Evolutionary conservation across 1,140 invertebrate species (phyloP).

Genomic region (Ips nitidus): DNA sequence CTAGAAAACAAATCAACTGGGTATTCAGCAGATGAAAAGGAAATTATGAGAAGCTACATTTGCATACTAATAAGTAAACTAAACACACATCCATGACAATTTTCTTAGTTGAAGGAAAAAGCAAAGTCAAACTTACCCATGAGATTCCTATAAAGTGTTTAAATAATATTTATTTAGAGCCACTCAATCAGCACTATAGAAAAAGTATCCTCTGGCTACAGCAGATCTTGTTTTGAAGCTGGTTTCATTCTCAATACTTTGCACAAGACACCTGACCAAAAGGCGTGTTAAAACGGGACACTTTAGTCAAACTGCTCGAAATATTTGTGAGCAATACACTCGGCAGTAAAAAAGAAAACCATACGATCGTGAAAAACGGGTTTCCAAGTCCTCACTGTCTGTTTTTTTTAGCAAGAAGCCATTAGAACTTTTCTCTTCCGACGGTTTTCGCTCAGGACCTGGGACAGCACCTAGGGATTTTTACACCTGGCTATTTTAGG

Average conservation of each 20-base stretch:
- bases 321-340: conserved; percentile 9
- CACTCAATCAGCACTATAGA: too few relatives aligned
- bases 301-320: conserved; percentile 13
- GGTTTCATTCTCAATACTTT: conserved; percentile 7
- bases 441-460: conserved; percentile 25
- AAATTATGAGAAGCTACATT: too few relatives aligned
- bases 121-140: too few relatives aligned
- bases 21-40: too few relatives aligned
- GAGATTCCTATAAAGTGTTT: too few relatives aligned
- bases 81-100: too few relatives aligned
- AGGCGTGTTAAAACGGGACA: conserved; percentile 25
- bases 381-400: too few relatives aligned
- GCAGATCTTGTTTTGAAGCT: conserved; percentile 23
- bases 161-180: too few relatives aligned
- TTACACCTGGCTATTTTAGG: conserved; percentile 26
- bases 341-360: not conserved
- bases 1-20: too few relatives aligned
- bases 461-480: conserved; percentile 31
- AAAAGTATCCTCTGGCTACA: not conserved
- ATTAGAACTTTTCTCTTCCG: conserved; percentile 35
- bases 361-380: too few relatives aligned
- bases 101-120: too few relatives aligned
- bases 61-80: too few relatives aligned
- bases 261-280: conserved; percentile 27
- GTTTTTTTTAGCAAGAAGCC: conserved; percentile 34